A percentile compares a stretch with the other conserved stretches of the same genome.
These are phyloP conservation scores for Dromococcyx pavoninus DNA, from an alignment of 2,797 vertebrate species.

Conservation along the genomic window DNA sequence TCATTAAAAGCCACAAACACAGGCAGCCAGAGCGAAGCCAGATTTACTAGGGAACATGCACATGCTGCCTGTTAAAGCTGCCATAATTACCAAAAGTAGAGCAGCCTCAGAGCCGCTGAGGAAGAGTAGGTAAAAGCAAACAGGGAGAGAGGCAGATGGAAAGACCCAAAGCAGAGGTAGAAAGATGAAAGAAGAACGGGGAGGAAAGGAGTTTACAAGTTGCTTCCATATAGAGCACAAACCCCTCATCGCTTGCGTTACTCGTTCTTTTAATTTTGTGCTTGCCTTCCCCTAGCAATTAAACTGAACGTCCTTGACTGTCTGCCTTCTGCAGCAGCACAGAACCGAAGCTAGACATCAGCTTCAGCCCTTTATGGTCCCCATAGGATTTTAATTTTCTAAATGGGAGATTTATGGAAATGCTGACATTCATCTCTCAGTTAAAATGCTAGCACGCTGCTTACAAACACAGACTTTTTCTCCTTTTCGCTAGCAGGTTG, in stretches of 20 bases:
- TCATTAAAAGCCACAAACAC: slow-evolving; percentile 31
- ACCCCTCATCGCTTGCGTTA: background rate
- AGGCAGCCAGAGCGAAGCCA: background rate
- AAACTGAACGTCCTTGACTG: slow-evolving; percentile 34
- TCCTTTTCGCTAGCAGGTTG: slow-evolving; percentile 35
- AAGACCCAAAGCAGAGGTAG: background rate
- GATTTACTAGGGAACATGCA: background rate
- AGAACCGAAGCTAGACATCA: slow-evolving; percentile 23
- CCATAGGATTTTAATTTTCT: slow-evolving; percentile 48
- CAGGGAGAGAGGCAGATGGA: background rate
- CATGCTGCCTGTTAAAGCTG: background rate
- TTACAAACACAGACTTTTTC: slow-evolving; percentile 20
- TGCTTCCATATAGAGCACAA: background rate
- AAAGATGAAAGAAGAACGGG: background rate
- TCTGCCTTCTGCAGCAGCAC: background rate
- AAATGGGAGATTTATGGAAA: slow-evolving; percentile 60
- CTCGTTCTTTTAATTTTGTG: slow-evolving; percentile 26
- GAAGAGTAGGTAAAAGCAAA: background rate
- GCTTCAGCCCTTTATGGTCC: background rate
- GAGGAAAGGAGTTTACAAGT: background rate
- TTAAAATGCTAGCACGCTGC: slow-evolving; percentile 7
- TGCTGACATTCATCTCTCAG: slow-evolving; percentile 31
- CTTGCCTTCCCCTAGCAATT: slow-evolving; percentile 41
- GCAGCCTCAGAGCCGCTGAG: background rate
- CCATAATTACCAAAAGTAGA: background rate